Percentiles rank a stretch among this genome's conserved stretches.
These are phyloP conservation scores for Eonycteris spelaea DNA, from an alignment of 2,113 vertebrate species.

Conservation along the genomic window DNA sequence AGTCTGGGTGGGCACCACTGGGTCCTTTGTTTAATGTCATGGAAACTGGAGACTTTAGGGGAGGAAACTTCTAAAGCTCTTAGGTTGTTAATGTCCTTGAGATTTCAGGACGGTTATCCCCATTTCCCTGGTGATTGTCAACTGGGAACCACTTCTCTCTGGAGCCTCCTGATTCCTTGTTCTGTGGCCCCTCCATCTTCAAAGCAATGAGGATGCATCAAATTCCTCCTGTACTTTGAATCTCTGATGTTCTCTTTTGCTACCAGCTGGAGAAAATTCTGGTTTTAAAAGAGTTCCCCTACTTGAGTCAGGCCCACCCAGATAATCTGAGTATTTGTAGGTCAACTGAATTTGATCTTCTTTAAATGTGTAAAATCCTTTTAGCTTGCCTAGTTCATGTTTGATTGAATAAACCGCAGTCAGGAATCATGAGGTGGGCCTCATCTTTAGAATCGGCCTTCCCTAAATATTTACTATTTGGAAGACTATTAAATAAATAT, in stretches of 20 bases:
- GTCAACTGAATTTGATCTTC: background rate
- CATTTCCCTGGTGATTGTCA: background rate
- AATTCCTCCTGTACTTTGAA: background rate
- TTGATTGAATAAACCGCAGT: background rate
- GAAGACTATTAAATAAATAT: background rate
- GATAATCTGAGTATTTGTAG: background rate
- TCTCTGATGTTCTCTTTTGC: background rate
- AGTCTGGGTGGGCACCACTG: background rate
- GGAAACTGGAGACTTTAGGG: fast-evolving
- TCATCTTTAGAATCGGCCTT: background rate
- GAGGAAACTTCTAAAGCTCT: background rate
- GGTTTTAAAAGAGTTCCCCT: background rate
- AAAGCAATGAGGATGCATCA: background rate
- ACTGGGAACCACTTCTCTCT: fast-evolving
- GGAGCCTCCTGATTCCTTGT: fast-evolving
- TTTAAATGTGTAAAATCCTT: background rate
- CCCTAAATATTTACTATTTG: background rate
- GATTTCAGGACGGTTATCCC: background rate
- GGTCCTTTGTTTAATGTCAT: background rate
- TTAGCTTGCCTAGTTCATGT: background rate
- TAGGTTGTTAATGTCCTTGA: background rate
- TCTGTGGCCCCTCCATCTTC: fast-evolving
- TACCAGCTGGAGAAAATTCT: background rate
- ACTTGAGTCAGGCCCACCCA: background rate
- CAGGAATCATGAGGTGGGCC: background rate